These are phyloP conservation scores for Oryzaephilus surinamensis DNA, from an alignment of 1,140 invertebrate genomes.

Conservation along the genomic window DNA sequence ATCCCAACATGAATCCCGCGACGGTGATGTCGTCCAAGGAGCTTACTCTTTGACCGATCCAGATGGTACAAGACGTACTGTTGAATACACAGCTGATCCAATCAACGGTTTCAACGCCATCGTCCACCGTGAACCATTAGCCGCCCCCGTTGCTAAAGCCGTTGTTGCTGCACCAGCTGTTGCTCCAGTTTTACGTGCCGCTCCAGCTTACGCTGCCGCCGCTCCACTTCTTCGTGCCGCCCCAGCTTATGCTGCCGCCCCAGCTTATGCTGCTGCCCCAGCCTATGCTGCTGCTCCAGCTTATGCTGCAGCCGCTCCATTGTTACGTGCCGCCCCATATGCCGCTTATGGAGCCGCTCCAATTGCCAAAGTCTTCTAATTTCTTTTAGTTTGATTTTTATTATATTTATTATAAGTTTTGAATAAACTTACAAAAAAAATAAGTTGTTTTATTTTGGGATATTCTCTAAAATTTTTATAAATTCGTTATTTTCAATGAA, in stretches of 20 bases:
- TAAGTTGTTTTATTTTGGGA: too few species aligned
- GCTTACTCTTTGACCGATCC: conserved; percentile 52
- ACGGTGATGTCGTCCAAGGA: conserved; percentile 34
- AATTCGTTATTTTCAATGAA: too few species aligned
- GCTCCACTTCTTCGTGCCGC: too few species aligned
- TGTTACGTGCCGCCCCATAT: conserved; percentile 16
- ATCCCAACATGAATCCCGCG: conserved; percentile 46
- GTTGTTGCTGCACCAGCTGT: conserved; percentile 8
- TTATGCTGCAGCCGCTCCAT: conserved; percentile 10
- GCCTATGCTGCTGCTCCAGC: conserved; percentile 18
- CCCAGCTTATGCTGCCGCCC: too few species aligned
- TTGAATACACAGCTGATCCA: conserved; percentile 53
- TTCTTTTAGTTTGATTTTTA: too few species aligned
- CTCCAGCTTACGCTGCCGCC: too few species aligned
- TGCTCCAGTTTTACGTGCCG: conserved; percentile 6
- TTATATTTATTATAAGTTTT: too few species aligned
- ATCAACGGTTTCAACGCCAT: conserved; percentile 41
- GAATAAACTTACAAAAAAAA: too few species aligned
- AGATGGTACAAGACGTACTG: conserved; percentile 51
- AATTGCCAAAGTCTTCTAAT: not conserved
- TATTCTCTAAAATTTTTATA: too few species aligned
- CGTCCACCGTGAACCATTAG: conserved; percentile 32
- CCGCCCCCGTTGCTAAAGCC: conserved; percentile 33
- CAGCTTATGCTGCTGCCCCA: too few species aligned
- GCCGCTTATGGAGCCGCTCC: conserved; percentile 12